Percentiles rank a stretch among this genome's conserved stretches.
phyloP scores from a whole-genome alignment of 2,113 vertebrate species.

The Acinonyx jubatus region DNA sequence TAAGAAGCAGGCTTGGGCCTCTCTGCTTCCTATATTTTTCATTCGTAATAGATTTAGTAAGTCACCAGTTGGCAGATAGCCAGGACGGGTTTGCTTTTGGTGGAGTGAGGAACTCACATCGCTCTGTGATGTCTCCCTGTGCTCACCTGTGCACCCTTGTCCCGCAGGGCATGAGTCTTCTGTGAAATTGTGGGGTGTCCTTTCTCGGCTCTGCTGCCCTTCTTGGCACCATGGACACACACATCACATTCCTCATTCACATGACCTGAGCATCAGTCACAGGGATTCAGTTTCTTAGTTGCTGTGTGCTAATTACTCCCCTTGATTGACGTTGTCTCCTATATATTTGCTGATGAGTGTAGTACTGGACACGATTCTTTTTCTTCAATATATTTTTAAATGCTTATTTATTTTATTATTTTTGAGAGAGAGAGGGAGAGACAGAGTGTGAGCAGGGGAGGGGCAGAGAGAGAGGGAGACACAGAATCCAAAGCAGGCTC shows the following conservation, averaged over 20 bases:
- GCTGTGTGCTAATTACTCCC: not conserved
- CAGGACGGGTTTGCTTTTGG: not conserved
- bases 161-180: fast-evolving
- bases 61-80: not conserved
- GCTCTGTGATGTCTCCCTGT: not conserved
- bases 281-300: not conserved
- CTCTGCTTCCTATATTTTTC: not conserved
- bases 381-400: too few species aligned
- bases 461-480: too few species aligned
- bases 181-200: not conserved
- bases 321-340: fast-evolving
- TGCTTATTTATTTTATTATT: too few species aligned
- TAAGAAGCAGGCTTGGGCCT: not conserved
- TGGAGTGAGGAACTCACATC: not conserved
- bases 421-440: too few species aligned
- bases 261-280: not conserved
- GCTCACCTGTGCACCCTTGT: not conserved
- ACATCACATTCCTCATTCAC: not conserved
- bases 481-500: too few species aligned
- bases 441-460: too few species aligned
- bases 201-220: not conserved
- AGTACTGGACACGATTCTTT: not conserved
- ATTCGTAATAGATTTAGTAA: not conserved
- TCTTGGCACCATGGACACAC: fast-evolving
- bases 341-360: not conserved